phyloP scores from a whole-genome alignment of 2,888 invertebrate species.

The Heliconius hortense region DNA sequence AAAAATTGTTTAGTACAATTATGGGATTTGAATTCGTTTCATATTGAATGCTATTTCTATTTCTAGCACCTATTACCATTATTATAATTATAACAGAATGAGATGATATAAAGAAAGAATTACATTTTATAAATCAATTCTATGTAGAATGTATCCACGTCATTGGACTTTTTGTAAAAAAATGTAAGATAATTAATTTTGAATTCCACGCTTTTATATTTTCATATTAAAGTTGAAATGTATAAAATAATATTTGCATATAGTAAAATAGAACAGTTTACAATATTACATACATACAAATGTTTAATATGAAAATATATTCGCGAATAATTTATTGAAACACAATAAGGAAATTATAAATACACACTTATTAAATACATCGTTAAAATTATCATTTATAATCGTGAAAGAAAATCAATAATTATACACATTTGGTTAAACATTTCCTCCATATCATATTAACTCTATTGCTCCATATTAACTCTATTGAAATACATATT shows the following conservation, averaged over 20 bases:
- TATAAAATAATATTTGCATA: neutral
- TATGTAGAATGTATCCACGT: neutral
- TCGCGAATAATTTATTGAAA: neutral
- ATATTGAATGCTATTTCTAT: neutral
- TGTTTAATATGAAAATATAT: conserved; percentile 6
- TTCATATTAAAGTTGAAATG: neutral
- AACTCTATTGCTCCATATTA: conserved; percentile 4
- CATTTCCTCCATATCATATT: conserved; percentile 10
- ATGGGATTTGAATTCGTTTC: neutral
- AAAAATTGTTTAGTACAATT: too few species aligned
- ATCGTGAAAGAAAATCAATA: neutral
- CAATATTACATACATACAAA: neutral
- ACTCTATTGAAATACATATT: conserved; percentile 5
- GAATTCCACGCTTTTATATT: neutral
- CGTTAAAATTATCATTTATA: neutral
- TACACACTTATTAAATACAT: neutral
- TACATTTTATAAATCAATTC: neutral
- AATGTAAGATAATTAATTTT: neutral
- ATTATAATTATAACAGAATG: neutral
- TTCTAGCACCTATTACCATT: conserved; percentile 9
- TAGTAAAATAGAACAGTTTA: neutral
- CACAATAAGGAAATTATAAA: neutral
- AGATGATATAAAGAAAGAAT: neutral
- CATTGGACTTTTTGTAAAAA: neutral
- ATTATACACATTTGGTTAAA: neutral